Conservation (phyloP, 2,797 vertebrate species). For the Parauchenoglanis punctatus region DNA sequence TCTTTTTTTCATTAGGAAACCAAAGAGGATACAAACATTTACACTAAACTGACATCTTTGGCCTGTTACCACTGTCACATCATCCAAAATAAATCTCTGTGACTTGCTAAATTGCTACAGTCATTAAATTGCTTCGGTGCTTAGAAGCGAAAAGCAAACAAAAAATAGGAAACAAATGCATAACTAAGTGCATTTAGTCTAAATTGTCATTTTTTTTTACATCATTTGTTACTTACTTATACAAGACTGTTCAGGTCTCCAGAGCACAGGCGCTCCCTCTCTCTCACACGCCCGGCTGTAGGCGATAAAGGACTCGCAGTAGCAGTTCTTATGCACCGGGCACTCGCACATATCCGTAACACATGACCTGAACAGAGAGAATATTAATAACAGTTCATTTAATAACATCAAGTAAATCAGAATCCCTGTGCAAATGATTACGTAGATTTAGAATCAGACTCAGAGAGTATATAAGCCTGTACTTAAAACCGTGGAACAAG, state of each 20-base stretch:
- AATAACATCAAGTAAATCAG: not conserved
- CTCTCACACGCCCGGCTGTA: conserved; percentile 93
- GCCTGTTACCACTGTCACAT: not conserved
- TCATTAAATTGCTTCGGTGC: not conserved
- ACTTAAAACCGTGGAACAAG: not conserved
- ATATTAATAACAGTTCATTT: not conserved
- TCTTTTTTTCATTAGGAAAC: not conserved
- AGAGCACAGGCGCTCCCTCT: conserved; percentile 84
- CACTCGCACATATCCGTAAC: conserved; percentile 99
- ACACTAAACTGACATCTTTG: not conserved
- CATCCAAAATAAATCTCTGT: not conserved
- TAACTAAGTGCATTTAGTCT: too few species aligned
- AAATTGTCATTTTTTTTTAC: not conserved
- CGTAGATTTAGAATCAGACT: not conserved
- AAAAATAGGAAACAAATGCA: not conserved
- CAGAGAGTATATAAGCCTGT: not conserved
- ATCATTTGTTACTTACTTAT: conserved; percentile 79
- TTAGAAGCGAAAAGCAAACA: not conserved
- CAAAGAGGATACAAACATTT: not conserved
- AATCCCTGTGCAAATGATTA: not conserved
- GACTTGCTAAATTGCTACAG: not conserved
- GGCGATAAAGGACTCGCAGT: conserved; percentile 94
- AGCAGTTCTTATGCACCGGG: conserved; percentile 95
- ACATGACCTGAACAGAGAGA: conserved; percentile 83
- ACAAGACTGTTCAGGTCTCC: conserved; percentile 86